Conservation (phyloP, 2,888 invertebrate genomes). For the Rhorus exstirpatorius region DNA sequence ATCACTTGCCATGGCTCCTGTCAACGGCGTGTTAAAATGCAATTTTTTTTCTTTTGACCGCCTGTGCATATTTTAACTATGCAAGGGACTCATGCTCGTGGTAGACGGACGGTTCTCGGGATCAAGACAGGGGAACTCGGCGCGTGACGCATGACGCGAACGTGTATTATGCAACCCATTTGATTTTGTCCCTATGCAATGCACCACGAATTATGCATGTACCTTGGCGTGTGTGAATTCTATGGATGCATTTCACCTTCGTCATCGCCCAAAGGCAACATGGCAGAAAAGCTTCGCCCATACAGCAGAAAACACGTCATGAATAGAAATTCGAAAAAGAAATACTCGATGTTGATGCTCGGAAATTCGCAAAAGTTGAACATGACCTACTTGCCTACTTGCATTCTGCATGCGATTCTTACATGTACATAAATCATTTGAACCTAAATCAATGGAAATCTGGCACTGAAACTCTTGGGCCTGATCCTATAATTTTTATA, state of each 20-base stretch:
- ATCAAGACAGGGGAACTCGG: background rate
- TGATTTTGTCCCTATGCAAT: constrained; percentile 8
- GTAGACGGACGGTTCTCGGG: background rate
- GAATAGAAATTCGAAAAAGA: background rate
- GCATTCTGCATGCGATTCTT: background rate
- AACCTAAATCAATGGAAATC: background rate
- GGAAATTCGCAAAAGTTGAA: background rate
- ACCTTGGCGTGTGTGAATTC: background rate
- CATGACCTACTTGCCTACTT: background rate
- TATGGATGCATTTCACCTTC: constrained; percentile 15
- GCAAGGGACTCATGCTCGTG: background rate
- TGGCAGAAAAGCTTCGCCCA: background rate
- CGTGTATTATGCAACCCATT: constrained; percentile 33
- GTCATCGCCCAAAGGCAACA: background rate
- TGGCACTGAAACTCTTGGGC: background rate
- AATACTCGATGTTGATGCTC: background rate
- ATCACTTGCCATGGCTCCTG: background rate
- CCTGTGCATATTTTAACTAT: background rate
- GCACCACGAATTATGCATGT: constrained; percentile 30
- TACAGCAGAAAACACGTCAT: background rate
- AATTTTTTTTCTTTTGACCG: constrained; percentile 32
- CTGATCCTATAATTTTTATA: too few relatives aligned
- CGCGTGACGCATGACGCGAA: background rate
- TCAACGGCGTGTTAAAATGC: constrained; percentile 26
- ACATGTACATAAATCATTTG: background rate